Evolutionary conservation across 2,797 vertebrate species (phyloP).

Genomic region (Sebastes variabilis): DNA sequence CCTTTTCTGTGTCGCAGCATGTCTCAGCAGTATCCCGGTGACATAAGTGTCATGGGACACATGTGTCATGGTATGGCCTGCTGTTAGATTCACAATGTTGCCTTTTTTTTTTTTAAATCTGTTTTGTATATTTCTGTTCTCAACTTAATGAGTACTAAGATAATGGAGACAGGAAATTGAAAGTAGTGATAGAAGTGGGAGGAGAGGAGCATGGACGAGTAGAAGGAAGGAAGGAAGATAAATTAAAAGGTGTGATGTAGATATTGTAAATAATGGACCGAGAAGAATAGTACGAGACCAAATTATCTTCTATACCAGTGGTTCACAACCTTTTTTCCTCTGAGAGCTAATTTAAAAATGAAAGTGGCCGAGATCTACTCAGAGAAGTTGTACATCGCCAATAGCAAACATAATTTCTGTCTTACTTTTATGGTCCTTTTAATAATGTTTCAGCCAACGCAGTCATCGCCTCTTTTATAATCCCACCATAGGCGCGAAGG

Average conservation of each 20-base stretch:
- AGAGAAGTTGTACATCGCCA: background rate
- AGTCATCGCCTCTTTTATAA: too few species aligned
- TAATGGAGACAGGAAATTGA: background rate
- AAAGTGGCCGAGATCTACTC: background rate
- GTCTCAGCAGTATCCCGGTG: conserved; percentile 20
- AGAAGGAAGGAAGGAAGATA: background rate
- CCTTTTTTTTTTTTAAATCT: background rate
- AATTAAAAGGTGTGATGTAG: background rate
- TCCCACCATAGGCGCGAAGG: too few species aligned
- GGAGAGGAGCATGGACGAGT: background rate
- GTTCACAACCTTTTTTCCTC: background rate
- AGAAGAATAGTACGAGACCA: background rate
- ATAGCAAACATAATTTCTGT: too few species aligned
- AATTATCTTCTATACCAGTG: background rate
- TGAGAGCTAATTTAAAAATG: background rate
- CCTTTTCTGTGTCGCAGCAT: background rate
- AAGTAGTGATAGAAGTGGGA: background rate
- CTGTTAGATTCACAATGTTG: background rate
- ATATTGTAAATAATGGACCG: background rate
- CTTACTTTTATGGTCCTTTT: too few species aligned
- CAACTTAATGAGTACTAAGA: background rate
- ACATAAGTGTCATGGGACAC: background rate
- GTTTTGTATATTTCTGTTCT: background rate
- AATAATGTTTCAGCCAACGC: too few species aligned
- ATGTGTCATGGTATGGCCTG: background rate